Evolutionary conservation across 1,140 invertebrate species (phyloP), one percentile per base, ranked within the genome.

Genomic region (Heterodera carotae): DNA sequence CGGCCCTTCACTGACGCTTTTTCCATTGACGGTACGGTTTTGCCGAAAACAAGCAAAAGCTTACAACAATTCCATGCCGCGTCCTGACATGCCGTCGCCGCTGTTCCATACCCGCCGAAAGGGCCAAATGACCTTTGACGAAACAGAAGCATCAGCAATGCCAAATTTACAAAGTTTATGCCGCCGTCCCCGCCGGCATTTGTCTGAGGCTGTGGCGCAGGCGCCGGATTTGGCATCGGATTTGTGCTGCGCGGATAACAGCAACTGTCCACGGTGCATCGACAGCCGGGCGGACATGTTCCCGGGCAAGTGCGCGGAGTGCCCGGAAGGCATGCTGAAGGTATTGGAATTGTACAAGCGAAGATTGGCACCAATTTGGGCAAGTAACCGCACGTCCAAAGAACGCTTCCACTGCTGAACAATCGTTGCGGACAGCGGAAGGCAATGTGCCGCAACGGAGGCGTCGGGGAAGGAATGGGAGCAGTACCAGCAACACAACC

Each of bases 11-110:
- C n/a, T n/a, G n/a, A n/a, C n/a, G n/a, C n/a, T n/a, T n/a, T n/a
- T n/a, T n/a, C n/a, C n/a, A n/a, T n/a, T n/a, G n/a, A n/a, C n/a
- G n/a, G n/a, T n/a, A n/a, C n/a, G n/a, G n/a, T n/a, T n/a, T n/a
- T n/a, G n/a, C n/a, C n/a, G n/a, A n/a, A 43, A 43, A 43, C 6
- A 43, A 43, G 33, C 6, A 29, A 31, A 2, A 66, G 62, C 62
- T 66, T 27, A 66, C 62, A 66, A 34, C 62, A 66, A 34, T 66
- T 66, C 62, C 62, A 66, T 15, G 62, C 62, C 62, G 62, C 29
- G 33, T 66, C 62, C 33, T 66, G 62, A 34, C 62, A 66, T 6
- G n/a, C 15, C 12, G 29, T 5, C 22, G 48, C 48, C 48, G 48
- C 5, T 22, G 33, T 12, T 18, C 62, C 62, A 31, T 31, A 34